A percentile compares a stretch with the other conserved stretches of the same genome.
Evolutionary conservation across 2,113 vertebrate genomes (phyloP).

Genomic region (Lepus timidus): DNA sequence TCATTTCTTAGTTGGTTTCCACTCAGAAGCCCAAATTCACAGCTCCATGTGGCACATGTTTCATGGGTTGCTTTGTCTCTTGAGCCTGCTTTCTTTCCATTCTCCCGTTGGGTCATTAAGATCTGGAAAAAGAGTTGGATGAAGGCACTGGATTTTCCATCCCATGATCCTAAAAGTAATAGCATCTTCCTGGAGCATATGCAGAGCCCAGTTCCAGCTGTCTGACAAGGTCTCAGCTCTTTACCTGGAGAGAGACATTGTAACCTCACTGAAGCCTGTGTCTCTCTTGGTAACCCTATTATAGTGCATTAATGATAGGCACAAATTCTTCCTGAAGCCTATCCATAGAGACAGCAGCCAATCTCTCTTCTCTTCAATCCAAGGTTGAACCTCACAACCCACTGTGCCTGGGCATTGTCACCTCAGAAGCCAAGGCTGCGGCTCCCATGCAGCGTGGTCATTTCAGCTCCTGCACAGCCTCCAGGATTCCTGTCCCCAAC

Average conservation of each 20-base stretch:
- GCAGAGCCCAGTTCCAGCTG: background rate
- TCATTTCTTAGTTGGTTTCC: background rate
- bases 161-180: background rate
- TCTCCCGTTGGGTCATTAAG: background rate
- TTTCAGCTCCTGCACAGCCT: too few relatives aligned
- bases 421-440: background rate
- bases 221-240: background rate
- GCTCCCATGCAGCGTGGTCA: accelerated
- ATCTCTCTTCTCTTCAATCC: background rate
- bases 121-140: background rate
- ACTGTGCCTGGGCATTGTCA: background rate
- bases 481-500: background rate
- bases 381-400: background rate
- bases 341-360: background rate
- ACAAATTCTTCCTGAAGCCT: background rate
- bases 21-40: too few relatives aligned
- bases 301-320: background rate
- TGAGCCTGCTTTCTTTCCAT: background rate
- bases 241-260: background rate
- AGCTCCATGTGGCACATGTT: too few relatives aligned
- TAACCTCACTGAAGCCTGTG: background rate
- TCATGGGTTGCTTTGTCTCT: background rate
- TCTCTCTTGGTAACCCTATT: background rate
- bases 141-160: background rate
- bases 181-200: background rate